Evolutionary conservation across 2,113 vertebrate species (phyloP).

Genomic region (Chitala chitala): DNA sequence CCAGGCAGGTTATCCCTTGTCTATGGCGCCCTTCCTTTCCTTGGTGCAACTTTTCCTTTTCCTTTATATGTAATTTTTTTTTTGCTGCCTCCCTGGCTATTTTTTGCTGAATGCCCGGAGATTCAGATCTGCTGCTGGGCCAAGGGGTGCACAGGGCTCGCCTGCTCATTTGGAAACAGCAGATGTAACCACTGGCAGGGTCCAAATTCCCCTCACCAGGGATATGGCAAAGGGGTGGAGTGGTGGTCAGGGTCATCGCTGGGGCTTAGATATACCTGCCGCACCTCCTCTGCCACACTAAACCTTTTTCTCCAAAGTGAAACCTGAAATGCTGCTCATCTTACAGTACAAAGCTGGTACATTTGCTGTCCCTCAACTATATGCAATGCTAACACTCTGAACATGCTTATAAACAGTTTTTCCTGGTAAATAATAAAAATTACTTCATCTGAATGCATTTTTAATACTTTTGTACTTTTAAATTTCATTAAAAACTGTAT

Average conservation of each 20-base stretch:
- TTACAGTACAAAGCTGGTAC: too few species aligned
- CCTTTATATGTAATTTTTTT: neutral
- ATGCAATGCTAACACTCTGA: too few species aligned
- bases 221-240: constrained; percentile 1
- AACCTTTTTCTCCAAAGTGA: neutral
- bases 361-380: too few species aligned
- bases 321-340: too few species aligned
- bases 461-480: too few species aligned
- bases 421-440: too few species aligned
- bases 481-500: too few species aligned
- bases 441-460: too few species aligned
- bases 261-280: neutral
- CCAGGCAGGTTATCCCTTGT: too few species aligned
- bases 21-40: too few species aligned
- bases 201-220: constrained; percentile 6
- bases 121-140: neutral
- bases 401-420: too few species aligned
- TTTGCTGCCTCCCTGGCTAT: too few species aligned
- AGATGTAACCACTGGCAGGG: constrained; percentile 27
- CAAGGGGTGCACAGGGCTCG: constrained; percentile 8
- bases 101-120: constrained; percentile 14
- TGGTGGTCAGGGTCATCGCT: constrained; percentile 16
- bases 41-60: neutral
- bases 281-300: neutral
- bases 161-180: constrained; percentile 31